These are phyloP conservation scores for Heliconius eleuchia DNA, from an alignment of 1,140 invertebrate species.

Conservation along the genomic window DNA sequence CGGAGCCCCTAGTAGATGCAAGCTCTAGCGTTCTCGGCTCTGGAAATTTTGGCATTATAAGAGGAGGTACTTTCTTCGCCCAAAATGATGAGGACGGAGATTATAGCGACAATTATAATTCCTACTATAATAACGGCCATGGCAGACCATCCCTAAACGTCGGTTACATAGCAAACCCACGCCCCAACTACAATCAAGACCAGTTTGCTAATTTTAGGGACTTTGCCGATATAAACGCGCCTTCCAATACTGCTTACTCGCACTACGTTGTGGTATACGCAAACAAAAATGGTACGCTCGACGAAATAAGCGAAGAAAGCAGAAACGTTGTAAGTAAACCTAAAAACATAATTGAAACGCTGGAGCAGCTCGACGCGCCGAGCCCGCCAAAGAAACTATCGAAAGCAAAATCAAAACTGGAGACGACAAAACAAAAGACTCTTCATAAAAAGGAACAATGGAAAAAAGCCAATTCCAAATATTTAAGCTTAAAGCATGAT, in stretches of 20 bases:
- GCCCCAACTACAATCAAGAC: constrained; percentile 85
- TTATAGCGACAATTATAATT: constrained; percentile 72
- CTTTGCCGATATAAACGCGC: constrained; percentile 93
- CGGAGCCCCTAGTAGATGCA: constrained; percentile 70
- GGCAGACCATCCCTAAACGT: constrained; percentile 84
- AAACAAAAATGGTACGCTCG: constrained; percentile 85
- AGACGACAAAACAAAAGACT: constrained; percentile 66
- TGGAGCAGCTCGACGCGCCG: constrained; percentile 84
- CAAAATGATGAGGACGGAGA: constrained; percentile 80
- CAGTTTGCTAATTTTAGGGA: constrained; percentile 94
- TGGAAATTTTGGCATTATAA: constrained; percentile 93
- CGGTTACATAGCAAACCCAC: constrained; percentile 80
- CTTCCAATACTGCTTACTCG: constrained; percentile 90
- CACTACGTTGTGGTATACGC: constrained; percentile 91
- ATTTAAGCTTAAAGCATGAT: constrained; percentile 67
- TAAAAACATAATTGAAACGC: constrained; percentile 91
- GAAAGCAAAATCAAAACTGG: constrained; percentile 84
- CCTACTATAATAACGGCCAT: constrained; percentile 86
- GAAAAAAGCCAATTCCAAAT: constrained; percentile 71
- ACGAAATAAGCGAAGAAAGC: constrained; percentile 73
- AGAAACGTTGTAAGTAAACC: constrained; percentile 82
- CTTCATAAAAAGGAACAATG: constrained; percentile 72
- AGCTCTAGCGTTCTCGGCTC: constrained; percentile 86
- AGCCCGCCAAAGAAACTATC: constrained; percentile 86
- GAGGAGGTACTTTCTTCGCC: constrained; percentile 92